Conservation (phyloP, 2,113 vertebrate species). For the Xyliphius kryptos region DNA sequence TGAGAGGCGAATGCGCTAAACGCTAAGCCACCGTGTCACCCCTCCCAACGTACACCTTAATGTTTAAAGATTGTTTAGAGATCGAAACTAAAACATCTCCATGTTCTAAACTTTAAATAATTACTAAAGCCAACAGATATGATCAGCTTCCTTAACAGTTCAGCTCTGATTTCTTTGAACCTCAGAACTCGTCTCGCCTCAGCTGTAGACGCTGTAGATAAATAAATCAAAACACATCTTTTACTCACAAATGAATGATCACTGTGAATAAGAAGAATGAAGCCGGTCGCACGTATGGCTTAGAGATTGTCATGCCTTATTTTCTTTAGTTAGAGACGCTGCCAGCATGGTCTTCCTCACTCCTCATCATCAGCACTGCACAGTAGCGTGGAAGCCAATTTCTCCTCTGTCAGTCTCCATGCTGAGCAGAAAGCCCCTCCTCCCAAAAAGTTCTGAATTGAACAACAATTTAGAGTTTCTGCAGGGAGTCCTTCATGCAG, state of each 20-base stretch:
- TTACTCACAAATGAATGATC: conserved; percentile 33
- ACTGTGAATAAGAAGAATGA: conserved; percentile 34
- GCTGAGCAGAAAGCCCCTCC: conserved; percentile 3
- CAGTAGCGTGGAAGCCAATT: conserved; percentile 38
- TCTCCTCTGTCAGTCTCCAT: conserved; percentile 42
- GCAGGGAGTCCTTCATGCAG: no score
- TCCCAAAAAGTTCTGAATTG: no score
- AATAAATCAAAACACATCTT: no score
- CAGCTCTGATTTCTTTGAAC: conserved; percentile 25
- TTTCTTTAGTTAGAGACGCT: conserved; percentile 36
- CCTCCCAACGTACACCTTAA: no score
- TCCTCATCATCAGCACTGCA: conserved; percentile 27
- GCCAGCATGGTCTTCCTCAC: conserved; percentile 31
- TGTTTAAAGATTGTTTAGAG: no score
- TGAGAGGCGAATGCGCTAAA: no score
- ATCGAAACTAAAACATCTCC: no score
- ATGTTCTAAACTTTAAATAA: no score
- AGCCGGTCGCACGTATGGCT: conserved; percentile 27
- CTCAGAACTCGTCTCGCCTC: conserved; percentile 27
- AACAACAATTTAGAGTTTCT: no score
- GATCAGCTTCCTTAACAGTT: no score
- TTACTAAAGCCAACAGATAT: no score
- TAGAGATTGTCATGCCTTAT: conserved; percentile 46
- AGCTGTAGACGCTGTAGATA: conserved; percentile 42
- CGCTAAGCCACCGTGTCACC: no score